Evolutionary conservation across 2,888 invertebrate species (phyloP).

Genomic region (Lapara coniferarum): DNA sequence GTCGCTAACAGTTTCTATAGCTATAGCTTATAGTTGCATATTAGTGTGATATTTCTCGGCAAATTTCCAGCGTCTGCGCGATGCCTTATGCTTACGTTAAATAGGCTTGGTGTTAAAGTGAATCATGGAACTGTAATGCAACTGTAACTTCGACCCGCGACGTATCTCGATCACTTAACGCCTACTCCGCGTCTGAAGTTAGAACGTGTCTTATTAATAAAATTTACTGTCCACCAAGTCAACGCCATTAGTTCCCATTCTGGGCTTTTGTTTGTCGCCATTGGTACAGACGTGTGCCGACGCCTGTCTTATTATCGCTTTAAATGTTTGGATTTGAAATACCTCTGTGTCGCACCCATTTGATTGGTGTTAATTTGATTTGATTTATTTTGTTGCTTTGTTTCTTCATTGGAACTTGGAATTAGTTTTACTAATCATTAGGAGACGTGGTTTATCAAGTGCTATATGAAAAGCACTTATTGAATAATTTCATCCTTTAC

Average conservation of each 20-base stretch:
- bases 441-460: no score
- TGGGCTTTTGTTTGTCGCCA: constrained; percentile 15
- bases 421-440: neutral
- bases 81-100: neutral
- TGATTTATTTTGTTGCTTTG: neutral
- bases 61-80: neutral
- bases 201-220: constrained; percentile 23
- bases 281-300: constrained; percentile 21
- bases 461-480: no score
- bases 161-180: constrained; percentile 24
- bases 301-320: constrained; percentile 29
- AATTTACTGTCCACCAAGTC: constrained; percentile 21
- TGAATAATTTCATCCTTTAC: no score
- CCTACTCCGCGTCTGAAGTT: constrained; percentile 18
- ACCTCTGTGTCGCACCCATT: constrained; percentile 1
- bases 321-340: constrained; percentile 18
- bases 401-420: neutral
- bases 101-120: neutral
- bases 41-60: no score
- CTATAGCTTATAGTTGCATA: no score
- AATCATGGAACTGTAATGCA: constrained; percentile 13
- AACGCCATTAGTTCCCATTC: constrained; percentile 25
- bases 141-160: neutral
- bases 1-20: no score
- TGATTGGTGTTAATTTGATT: constrained; percentile 7